Evolutionary conservation across 1,140 invertebrate genomes (phyloP).

Genomic region (Neelides sp.): DNA sequence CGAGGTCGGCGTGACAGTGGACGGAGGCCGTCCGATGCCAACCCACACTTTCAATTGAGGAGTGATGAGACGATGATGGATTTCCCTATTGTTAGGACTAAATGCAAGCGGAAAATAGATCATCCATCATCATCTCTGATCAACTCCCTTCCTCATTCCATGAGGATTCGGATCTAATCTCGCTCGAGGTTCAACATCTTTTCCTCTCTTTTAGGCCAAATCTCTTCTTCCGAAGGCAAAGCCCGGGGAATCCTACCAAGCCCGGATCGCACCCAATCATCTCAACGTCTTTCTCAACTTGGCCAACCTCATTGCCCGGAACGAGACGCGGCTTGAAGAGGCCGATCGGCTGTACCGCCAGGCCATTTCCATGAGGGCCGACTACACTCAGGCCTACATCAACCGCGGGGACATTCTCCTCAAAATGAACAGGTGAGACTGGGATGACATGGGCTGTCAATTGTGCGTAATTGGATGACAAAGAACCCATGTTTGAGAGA

Average conservation of each 20-base stretch:
- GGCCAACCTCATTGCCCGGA: constrained; percentile 86
- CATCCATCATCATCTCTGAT: neutral
- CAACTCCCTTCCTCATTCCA: neutral
- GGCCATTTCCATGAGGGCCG: constrained; percentile 91
- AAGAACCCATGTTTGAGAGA: too few species aligned
- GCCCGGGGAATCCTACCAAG: constrained; percentile 84
- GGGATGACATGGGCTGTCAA: too few species aligned
- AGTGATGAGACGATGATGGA: too few species aligned
- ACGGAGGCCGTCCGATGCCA: too few species aligned
- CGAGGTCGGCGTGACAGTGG: too few species aligned
- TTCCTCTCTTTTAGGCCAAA: constrained; percentile 60
- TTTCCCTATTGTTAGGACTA: too few species aligned
- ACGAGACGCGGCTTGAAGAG: constrained; percentile 78
- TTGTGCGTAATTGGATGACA: too few species aligned
- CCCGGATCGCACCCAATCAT: constrained; percentile 88
- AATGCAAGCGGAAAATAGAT: too few species aligned
- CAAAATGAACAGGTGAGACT: constrained; percentile 61
- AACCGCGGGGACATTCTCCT: constrained; percentile 91
- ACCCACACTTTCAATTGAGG: too few species aligned
- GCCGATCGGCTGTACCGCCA: constrained; percentile 85
- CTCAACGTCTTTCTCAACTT: constrained; percentile 91
- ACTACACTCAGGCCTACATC: constrained; percentile 94
- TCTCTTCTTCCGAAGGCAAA: constrained; percentile 76
- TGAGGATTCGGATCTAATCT: too few species aligned
- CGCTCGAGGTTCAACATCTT: too few species aligned